Base-by-base conservation (phyloP, 2,888 invertebrate genomes). In the Xanthorhoe designata region DNA sequence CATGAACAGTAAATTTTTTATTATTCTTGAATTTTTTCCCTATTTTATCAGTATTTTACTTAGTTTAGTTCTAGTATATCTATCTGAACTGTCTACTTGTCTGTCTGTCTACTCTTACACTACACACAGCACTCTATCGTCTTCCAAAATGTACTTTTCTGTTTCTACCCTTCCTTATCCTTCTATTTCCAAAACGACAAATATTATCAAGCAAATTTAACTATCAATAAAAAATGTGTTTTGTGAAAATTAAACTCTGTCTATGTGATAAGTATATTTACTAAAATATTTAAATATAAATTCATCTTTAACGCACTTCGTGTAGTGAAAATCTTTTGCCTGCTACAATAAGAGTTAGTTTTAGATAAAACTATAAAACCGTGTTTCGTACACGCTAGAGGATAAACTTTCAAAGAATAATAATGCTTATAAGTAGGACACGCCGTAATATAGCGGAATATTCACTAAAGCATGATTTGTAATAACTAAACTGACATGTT, bases 191-290 rank as follows among this genome's bases (percentile, higher is more conserved):
- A 78, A 82, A 77, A 80, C 80, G 75, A 81, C 79, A 42, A 71
- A 72, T 68, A 70, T 51, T 81, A 78, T 87, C 92, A 92, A 93
- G 92, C 92, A 93, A 92, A 92, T 93, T 93, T 92, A 92, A 90
- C 81, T 91, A 91, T 92, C 88, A 75, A 74, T 80, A 77, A 72
- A 42, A 58, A 80, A 78, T 82, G 78, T 81, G 76, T 80, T 66
- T 81, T 72, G 66, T 71, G 65, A 59, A 62, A 60, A 70, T 71
- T 71, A 66, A 68, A 59, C 55, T 68, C 63, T 68, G 68, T 73
- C 69, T 82, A 71, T 81, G 78, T 86, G 84, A 85, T 83, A 82
- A 78, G 82, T 79, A 80, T 73, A 65, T 71, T 81, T 80, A 79
- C 79, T 75, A 81, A 80, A 77, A 76, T 76, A 66, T 79, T 75